Evolutionary conservation across 2,888 invertebrate genomes (phyloP), one percentile per base, ranked within the genome.

Genomic region (Imbricaverruca yamaguchii): DNA sequence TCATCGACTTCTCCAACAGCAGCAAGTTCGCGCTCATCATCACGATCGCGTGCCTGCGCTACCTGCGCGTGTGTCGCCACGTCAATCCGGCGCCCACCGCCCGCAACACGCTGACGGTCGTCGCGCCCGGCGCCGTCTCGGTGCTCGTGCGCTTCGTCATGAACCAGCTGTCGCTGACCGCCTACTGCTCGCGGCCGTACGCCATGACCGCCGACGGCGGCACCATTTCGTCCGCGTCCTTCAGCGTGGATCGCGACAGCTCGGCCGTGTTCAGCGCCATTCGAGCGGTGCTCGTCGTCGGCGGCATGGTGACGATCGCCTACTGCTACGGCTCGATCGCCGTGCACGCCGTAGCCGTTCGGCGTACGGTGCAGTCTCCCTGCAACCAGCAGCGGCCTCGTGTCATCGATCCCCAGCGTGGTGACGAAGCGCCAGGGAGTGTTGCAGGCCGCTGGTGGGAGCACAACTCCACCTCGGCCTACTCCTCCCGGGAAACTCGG

Each of bases 1-100:
- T 65, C 65, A 23, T 65, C n/a, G n/a, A 65, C 9, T 4, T 65
- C 65, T 23, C n/a, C 15, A 11, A 6, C 65, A 23, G 12, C 65
- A 1, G n/a, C n/a, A n/a, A 65, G 65, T 23, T 23, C n/a, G 23
- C n/a, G n/a, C 23, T 65, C n/a, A 65, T 65, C 65, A 12, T 65
- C n/a, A 65, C 65, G 65, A 65, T 65, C n/a, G 65, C 65, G n/a
- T 23, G n/a, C n/a, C 23, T 65, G n/a, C 65, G 65, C n/a, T 65
- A 65, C 65, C 65, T 65, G 65, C 9, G 12, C 12, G 65, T 65
- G n/a, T 65, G 65, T 12, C 23, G 9, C n/a, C n/a, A 7, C 65
- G 12, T n/a, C n/a, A 12, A 65, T 8, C 65, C 23, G n/a, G 23
- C 3, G 23, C n/a, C 23, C 9, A 65, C 65, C n/a, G n/a, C 15